Percentiles rank a stretch among this genome's conserved stretches.
These are phyloP conservation scores for Notodonta dromedarius DNA, from an alignment of 2,888 invertebrate species.

Conservation along the genomic window DNA sequence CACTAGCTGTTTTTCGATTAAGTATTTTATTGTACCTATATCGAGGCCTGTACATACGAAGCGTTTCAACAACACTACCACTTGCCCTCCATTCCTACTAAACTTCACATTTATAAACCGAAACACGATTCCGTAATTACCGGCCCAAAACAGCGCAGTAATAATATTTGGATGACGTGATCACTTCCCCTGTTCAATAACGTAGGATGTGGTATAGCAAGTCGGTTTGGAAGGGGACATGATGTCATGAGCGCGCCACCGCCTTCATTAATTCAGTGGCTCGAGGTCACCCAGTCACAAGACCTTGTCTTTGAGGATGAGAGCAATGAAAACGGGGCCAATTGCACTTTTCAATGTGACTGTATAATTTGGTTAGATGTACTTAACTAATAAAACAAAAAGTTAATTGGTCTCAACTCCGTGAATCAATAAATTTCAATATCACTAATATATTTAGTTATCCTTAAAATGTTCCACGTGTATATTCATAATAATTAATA, in stretches of 20 bases:
- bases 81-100: neutral
- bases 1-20: no score
- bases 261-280: conserved; percentile 37
- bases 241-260: conserved; percentile 57
- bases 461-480: no score
- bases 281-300: conserved; percentile 46
- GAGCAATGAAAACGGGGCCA: conserved; percentile 36
- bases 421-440: no score
- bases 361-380: neutral
- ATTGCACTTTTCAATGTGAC: conserved; percentile 22
- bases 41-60: no score
- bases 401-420: no score
- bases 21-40: no score
- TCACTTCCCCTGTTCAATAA: conserved; percentile 24
- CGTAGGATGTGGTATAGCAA: conserved; percentile 24
- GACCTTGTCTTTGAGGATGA: conserved; percentile 43
- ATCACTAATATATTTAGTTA: no score
- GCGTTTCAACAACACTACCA: neutral
- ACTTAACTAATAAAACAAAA: neutral
- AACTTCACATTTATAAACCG: neutral
- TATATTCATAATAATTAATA: neutral
- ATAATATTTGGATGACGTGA: conserved; percentile 29
- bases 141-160: conserved; percentile 12
- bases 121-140: conserved; percentile 2
- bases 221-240: conserved; percentile 33